phyloP scores from a whole-genome alignment of 2,888 invertebrate species.

The Volucella zonaria region DNA sequence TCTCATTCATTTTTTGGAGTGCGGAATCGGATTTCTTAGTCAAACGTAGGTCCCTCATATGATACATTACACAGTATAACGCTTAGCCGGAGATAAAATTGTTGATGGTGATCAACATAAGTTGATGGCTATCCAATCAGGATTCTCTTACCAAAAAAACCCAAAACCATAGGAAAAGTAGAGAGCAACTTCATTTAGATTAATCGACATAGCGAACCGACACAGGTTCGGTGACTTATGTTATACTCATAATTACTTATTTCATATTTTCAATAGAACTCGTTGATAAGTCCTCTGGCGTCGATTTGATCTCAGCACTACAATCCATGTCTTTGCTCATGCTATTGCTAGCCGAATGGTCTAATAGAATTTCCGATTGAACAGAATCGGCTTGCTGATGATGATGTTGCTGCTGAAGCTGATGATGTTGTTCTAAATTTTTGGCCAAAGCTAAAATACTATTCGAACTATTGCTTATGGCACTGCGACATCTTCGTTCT shows the following conservation, averaged over 20 bases:
- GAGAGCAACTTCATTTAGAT: no score
- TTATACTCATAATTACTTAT: slow-evolving; percentile 29
- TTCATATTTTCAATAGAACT: slow-evolving; percentile 58
- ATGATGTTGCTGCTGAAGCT: slow-evolving; percentile 56
- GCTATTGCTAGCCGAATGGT: slow-evolving; percentile 30
- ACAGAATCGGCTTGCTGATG: slow-evolving; percentile 50
- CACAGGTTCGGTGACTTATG: not conserved
- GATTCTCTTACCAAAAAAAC: no score
- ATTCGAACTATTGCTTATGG: slow-evolving; percentile 55
- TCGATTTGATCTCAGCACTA: slow-evolving; percentile 44
- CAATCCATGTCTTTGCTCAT: slow-evolving; percentile 49
- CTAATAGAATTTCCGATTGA: slow-evolving; percentile 46
- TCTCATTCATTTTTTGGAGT: no score
- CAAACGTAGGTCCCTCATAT: no score
- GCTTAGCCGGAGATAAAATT: no score
- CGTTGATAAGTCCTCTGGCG: slow-evolving; percentile 64
- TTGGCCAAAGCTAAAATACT: slow-evolving; percentile 64
- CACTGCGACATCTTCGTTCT: slow-evolving; percentile 67
- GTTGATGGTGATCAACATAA: no score
- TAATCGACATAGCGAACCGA: not conserved
- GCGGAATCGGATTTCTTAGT: no score
- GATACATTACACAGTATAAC: no score
- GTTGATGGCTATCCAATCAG: no score
- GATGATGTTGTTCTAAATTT: slow-evolving; percentile 64
- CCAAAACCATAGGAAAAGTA: no score